Evolutionary conservation across 2,888 invertebrate species (phyloP).

Genomic region (Epirrhoe alternata): DNA sequence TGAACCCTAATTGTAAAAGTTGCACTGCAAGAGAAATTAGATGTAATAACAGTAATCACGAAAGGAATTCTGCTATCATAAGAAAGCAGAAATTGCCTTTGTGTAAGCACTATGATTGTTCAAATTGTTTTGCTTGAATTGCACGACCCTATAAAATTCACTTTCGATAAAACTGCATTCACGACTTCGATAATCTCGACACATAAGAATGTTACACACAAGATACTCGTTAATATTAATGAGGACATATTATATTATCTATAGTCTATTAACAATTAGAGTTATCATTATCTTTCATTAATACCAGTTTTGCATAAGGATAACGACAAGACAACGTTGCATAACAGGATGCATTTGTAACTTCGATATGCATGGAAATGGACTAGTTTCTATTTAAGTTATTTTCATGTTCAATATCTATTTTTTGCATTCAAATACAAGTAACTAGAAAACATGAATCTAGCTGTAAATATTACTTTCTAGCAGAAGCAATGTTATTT

Average conservation of each 20-base stretch:
- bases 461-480: slow-evolving; percentile 37
- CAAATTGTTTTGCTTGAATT: slow-evolving; percentile 31
- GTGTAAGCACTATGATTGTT: slow-evolving; percentile 34
- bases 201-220: background rate
- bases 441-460: slow-evolving; percentile 1
- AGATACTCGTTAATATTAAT: slow-evolving; percentile 15
- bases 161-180: slow-evolving; percentile 31
- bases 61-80: slow-evolving; percentile 31
- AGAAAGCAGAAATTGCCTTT: slow-evolving; percentile 37
- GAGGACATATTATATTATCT: background rate
- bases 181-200: slow-evolving; percentile 22
- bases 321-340: slow-evolving; percentile 26
- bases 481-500: slow-evolving; percentile 38
- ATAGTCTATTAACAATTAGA: slow-evolving; percentile 21
- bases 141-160: slow-evolving; percentile 23
- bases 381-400: slow-evolving; percentile 32
- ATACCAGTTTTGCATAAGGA: slow-evolving; percentile 27
- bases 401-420: slow-evolving; percentile 17
- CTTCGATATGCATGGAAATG: slow-evolving; percentile 33
- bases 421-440: background rate
- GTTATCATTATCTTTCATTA: slow-evolving; percentile 17
- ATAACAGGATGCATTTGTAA: slow-evolving; percentile 42
- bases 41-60: slow-evolving; percentile 19
- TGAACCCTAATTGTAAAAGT: slow-evolving; percentile 21
- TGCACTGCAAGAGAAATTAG: slow-evolving; percentile 16